phyloP scores from a whole-genome alignment of 2,888 invertebrate genomes.

The Melinaea marsaeus region DNA sequence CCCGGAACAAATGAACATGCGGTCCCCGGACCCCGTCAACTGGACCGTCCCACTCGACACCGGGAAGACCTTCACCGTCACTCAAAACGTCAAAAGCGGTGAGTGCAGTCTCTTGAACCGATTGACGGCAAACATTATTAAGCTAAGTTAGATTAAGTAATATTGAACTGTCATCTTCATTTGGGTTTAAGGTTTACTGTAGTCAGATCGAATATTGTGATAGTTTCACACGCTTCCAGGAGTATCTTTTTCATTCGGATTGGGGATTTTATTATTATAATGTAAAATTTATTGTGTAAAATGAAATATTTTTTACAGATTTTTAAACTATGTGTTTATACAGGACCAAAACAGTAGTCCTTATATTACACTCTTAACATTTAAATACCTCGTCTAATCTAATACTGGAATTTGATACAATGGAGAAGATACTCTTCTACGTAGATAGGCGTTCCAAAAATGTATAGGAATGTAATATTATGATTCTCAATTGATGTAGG shows the following conservation, averaged over 20 bases:
- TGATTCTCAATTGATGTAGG: conserved; percentile 22
- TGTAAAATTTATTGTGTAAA: conserved; percentile 7
- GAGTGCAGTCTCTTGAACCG: conserved; percentile 60
- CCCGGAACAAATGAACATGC: conserved; percentile 94
- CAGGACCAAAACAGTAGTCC: not conserved
- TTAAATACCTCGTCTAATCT: conserved; percentile 13
- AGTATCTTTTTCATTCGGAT: conserved; percentile 57
- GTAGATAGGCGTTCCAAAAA: conserved; percentile 31
- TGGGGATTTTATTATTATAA: conserved; percentile 26
- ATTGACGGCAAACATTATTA: conserved; percentile 54
- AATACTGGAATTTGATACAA: conserved; percentile 20
- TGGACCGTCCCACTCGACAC: conserved; percentile 97
- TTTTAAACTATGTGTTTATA: not conserved
- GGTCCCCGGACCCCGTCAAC: conserved; percentile 95
- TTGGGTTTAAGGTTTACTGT: conserved; percentile 18
- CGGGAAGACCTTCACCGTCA: conserved; percentile 94
- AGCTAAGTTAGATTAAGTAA: conserved; percentile 37
- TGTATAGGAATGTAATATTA: conserved; percentile 27
- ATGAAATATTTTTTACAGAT: conserved; percentile 12
- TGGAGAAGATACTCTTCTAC: conserved; percentile 35
- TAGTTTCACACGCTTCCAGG: conserved; percentile 45
- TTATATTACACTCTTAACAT: not conserved
- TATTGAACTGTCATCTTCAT: conserved; percentile 21
- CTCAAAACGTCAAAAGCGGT: conserved; percentile 89
- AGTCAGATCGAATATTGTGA: conserved; percentile 22